Conservation (phyloP, 1,140 invertebrate species). For the Ephestia elutella region DNA sequence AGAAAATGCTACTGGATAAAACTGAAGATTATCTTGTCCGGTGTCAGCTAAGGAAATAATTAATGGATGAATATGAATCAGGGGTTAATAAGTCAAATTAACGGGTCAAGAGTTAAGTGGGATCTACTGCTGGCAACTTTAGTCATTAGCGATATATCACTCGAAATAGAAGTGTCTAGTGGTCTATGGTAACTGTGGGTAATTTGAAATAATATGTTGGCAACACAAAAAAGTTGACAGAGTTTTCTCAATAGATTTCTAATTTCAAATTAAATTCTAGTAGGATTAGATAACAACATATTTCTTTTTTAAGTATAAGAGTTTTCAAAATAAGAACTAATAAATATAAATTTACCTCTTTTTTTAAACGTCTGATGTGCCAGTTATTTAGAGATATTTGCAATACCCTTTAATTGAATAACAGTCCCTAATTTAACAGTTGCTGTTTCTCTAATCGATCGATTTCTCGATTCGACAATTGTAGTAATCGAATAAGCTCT, state of each 20-base stretch:
- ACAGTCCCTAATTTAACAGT: not conserved
- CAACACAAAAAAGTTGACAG: not conserved
- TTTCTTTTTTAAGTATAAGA: too few species aligned
- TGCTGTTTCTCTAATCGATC: not conserved
- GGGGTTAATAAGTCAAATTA: conserved; percentile 56
- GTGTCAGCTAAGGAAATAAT: not conserved
- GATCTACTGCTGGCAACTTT: conserved; percentile 20
- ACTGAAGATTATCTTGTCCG: not conserved
- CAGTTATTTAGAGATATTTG: not conserved
- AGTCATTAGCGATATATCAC: conserved; percentile 28
- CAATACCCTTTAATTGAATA: not conserved
- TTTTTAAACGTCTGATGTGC: too few species aligned
- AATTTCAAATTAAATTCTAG: too few species aligned
- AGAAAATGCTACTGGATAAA: too few species aligned
- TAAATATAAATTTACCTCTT: too few species aligned
- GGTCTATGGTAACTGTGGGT: not conserved
- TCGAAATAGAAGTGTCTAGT: conserved; percentile 15
- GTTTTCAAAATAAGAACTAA: not conserved
- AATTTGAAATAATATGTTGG: not conserved
- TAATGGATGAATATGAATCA: conserved; percentile 4
- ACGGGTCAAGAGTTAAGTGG: conserved; percentile 44
- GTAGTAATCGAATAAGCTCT: not conserved
- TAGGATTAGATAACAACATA: too few species aligned
- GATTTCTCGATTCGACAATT: not conserved
- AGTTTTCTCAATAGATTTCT: not conserved